These are phyloP conservation scores for Mystacides longicornis DNA, from an alignment of 2,888 invertebrate genomes.

Conservation along the genomic window DNA sequence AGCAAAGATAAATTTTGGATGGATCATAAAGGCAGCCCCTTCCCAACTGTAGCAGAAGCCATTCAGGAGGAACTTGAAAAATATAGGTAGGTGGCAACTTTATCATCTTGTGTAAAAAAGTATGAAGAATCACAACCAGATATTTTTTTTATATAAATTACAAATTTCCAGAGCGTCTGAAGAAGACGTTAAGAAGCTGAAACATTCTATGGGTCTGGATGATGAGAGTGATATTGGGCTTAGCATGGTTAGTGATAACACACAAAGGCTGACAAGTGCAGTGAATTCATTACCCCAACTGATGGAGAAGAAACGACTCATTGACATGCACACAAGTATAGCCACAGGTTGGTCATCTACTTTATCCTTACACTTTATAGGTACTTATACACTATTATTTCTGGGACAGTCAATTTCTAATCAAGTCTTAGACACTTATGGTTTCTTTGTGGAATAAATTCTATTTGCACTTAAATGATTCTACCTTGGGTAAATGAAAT, in stretches of 20 bases:
- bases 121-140: background rate
- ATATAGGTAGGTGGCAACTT: constrained; percentile 52
- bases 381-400: too few relatives aligned
- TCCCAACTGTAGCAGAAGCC: constrained; percentile 93
- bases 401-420: too few relatives aligned
- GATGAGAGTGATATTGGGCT: constrained; percentile 80
- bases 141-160: background rate
- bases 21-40: constrained; percentile 88
- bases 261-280: constrained; percentile 87
- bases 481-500: too few relatives aligned
- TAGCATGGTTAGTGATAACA: constrained; percentile 85
- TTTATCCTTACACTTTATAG: background rate
- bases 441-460: too few relatives aligned
- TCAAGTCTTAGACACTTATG: too few relatives aligned
- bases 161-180: constrained; percentile 59
- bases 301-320: constrained; percentile 92
- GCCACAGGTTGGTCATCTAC: constrained; percentile 61
- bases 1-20: constrained; percentile 88
- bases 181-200: constrained; percentile 93
- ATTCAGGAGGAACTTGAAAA: constrained; percentile 97
- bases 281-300: constrained; percentile 94
- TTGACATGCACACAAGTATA: constrained; percentile 98
- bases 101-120: background rate
- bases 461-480: too few relatives aligned
- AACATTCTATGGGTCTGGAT: constrained; percentile 89